Percentiles rank a stretch among this genome's conserved stretches.
Conservation (phyloP, 1,140 invertebrate genomes). For the Ceratosolen fusciceps region DNA sequence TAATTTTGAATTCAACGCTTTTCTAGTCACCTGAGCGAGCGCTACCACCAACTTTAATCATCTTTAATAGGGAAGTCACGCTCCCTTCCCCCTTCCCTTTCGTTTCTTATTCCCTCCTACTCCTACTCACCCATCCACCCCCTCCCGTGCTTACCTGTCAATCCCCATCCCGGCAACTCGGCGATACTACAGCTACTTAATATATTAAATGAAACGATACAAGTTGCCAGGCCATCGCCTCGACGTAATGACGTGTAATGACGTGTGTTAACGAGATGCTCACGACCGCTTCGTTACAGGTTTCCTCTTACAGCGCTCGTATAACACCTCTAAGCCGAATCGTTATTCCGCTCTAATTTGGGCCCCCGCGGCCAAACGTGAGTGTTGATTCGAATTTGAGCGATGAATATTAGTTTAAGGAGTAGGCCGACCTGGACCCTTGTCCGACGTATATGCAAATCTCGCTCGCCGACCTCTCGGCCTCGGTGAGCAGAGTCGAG, state of each 20-base stretch:
- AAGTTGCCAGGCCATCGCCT: background rate
- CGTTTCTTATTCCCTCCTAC: background rate
- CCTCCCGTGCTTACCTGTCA: too few relatives aligned
- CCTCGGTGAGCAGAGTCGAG: too few relatives aligned
- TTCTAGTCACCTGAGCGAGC: background rate
- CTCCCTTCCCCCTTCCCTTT: background rate
- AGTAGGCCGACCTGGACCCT: too few relatives aligned
- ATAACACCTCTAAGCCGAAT: too few relatives aligned
- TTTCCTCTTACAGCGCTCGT: too few relatives aligned
- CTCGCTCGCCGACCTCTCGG: background rate
- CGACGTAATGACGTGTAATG: background rate
- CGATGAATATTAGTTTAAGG: too few relatives aligned
- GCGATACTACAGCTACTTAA: background rate
- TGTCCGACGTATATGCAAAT: too few relatives aligned
- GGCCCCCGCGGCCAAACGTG: too few relatives aligned
- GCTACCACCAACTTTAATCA: slow-evolving; percentile 29
- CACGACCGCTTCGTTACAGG: background rate
- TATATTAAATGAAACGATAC: background rate
- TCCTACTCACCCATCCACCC: background rate
- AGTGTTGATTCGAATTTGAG: too few relatives aligned
- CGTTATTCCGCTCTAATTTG: too few relatives aligned
- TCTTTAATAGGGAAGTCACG: slow-evolving; percentile 6
- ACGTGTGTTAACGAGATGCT: background rate
- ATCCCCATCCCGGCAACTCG: too few relatives aligned
- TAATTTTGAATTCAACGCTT: slow-evolving; percentile 41